Evolutionary conservation across 2,888 invertebrate species (phyloP), one percentile per base, ranked within the genome.

Genomic region (Sarcophaga subvicina): DNA sequence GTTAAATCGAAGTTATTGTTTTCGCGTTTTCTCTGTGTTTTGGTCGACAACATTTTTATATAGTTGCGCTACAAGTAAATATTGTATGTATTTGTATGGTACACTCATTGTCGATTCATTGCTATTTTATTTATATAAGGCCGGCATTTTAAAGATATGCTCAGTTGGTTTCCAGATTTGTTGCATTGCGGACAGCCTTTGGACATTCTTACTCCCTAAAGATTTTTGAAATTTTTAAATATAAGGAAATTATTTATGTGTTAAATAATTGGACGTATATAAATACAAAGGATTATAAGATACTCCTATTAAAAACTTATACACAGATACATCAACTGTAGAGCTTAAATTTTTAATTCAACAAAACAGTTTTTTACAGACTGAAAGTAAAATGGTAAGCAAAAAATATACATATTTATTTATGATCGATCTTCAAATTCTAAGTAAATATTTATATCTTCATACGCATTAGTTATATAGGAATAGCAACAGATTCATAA

Each of bases 81-180:
- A 17, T 17, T 54, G 12, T 54, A 17, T 54, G 54, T 54, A 54
- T 54, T 14, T 17, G 12, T 17, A 17, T 54, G 17, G 17, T 17
- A 54, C 3, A 54, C 54, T 54, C 14, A 14, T 17, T 54, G 54
- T 54, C 14, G 12, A 54, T 54, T 54, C 54, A 54, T 17, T 54
- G 14, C 5, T 54, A 12, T 54, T 54, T 12, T 54, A 54, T 54
- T 54, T 91, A 91, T 91, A 91, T 88, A 90, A 88, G 88, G 89
- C 77, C 83, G 83, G 78, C 73, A 84, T 69, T 70, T 70, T 72
- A 47, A 77, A 70, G 85, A 5, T 66, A 75, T 73, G 80, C 76
- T 90, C 91, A 93, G 93, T 93, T 90, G 90, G 91, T 90, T 92
- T 92, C 91, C 92, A 92, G 91, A 91, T 91, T 92, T 92, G 93